These are phyloP conservation scores for Meiosimyza platycephala DNA, from an alignment of 2,888 invertebrate species.

Conservation along the genomic window DNA sequence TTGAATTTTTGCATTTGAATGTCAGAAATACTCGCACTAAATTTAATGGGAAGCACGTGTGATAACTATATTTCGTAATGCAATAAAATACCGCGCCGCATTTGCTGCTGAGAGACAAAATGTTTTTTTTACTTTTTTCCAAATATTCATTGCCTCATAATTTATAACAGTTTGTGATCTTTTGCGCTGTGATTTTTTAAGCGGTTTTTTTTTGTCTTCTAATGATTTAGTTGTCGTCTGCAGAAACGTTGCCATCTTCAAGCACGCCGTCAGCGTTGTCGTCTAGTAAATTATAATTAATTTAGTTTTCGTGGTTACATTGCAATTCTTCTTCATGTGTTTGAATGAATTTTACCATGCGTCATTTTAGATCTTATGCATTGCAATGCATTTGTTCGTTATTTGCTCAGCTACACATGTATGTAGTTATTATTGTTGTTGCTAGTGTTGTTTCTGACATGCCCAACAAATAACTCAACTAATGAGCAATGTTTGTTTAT, in stretches of 20 bases:
- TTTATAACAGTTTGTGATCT: constrained; percentile 26
- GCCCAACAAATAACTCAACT: constrained; percentile 39
- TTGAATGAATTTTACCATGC: no score
- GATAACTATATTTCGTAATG: constrained; percentile 53
- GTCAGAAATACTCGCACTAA: no score
- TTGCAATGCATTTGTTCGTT: neutral
- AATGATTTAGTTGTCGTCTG: constrained; percentile 57
- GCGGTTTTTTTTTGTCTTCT: constrained; percentile 45
- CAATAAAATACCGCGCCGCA: neutral
- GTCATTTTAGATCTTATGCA: no score
- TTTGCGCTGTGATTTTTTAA: constrained; percentile 22
- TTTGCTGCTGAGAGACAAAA: neutral
- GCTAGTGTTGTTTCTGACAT: constrained; percentile 1
- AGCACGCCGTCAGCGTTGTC: constrained; percentile 14
- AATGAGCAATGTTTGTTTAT: constrained; percentile 40
- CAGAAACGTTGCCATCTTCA: constrained; percentile 39
- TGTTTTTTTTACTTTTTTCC: neutral
- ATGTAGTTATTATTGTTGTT: constrained; percentile 4
- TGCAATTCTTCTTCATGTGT: no score
- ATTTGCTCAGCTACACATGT: neutral
- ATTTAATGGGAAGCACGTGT: constrained; percentile 64
- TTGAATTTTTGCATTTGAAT: no score
- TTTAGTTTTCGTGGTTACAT: constrained; percentile 12
- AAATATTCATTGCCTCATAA: constrained; percentile 32
- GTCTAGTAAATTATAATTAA: constrained; percentile 55